A percentile compares a stretch with the other conserved stretches of the same genome.
These are phyloP conservation scores for Sphenopsis melanotis DNA, from an alignment of 2,797 vertebrate genomes.

Conservation along the genomic window DNA sequence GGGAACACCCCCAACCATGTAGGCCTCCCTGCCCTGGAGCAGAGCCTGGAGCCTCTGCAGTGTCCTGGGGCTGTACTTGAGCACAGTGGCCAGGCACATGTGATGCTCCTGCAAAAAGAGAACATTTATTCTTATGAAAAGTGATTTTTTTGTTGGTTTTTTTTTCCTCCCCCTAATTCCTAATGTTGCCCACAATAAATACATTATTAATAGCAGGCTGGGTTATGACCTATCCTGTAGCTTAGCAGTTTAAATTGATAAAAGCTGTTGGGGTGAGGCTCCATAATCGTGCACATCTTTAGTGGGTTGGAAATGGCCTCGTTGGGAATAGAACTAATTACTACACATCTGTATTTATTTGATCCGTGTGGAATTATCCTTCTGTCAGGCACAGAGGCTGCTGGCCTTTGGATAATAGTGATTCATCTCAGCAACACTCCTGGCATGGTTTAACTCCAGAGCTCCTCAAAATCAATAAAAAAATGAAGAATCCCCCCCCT, in stretches of 20 bases:
- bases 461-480: conserved; percentile 88
- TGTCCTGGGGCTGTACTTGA: conserved; percentile 88
- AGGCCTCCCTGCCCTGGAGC: conserved; percentile 81
- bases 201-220: conserved; percentile 92
- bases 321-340: conserved; percentile 99
- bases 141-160: rapidly evolving
- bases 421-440: conserved; percentile 94
- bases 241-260: conserved; percentile 98
- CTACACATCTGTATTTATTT: conserved; percentile 99
- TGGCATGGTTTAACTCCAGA: conserved; percentile 89
- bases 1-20: conserved; percentile 81
- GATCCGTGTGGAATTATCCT: conserved; percentile 97
- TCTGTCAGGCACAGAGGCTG: conserved; percentile 96
- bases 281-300: conserved; percentile 94
- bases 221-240: conserved; percentile 96
- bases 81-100: conserved; percentile 83
- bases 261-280: conserved; percentile 92
- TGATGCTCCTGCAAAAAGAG: conserved; percentile 65
- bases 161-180: conserved; percentile 73
- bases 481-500: conserved; percentile 72
- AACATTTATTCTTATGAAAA: conserved; percentile 70
- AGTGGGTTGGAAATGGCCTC: conserved; percentile 93
- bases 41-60: conserved; percentile 81
- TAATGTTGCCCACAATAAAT: conserved; percentile 84
- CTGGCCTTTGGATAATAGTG: conserved; percentile 88